Conservation (phyloP, 2,797 vertebrate species). For the Apogon talboti region DNA sequence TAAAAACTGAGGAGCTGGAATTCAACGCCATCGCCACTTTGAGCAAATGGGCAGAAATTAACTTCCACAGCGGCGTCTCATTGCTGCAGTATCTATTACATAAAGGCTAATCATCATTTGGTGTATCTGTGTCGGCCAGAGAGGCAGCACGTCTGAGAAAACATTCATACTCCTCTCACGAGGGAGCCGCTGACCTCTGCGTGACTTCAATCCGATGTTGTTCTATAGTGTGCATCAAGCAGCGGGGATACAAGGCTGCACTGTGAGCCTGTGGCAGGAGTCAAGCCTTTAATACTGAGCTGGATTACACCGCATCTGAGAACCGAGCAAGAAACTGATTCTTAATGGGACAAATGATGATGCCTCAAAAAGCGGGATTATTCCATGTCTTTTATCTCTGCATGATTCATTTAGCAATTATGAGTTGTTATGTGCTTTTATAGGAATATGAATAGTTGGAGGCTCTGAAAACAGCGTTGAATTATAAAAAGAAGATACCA, state of each 20-base stretch:
- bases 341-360: constrained; percentile 46
- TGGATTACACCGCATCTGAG: constrained; percentile 52
- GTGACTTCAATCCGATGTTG: constrained; percentile 68
- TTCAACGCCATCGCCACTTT: neutral
- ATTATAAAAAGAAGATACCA: neutral
- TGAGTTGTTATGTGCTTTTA: constrained; percentile 38
- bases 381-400: constrained; percentile 43
- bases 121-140: constrained; percentile 19
- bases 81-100: constrained; percentile 4
- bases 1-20: neutral
- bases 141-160: constrained; percentile 27
- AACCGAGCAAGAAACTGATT: constrained; percentile 47
- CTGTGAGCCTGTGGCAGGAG: constrained; percentile 48
- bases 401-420: constrained; percentile 52
- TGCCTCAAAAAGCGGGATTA: constrained; percentile 52
- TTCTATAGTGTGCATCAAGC: constrained; percentile 52
- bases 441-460: constrained; percentile 17
- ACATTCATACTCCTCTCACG: constrained; percentile 53
- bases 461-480: constrained; percentile 25
- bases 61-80: neutral
- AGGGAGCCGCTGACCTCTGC: constrained; percentile 62
- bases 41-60: neutral
- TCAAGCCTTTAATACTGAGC: constrained; percentile 58
- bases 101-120: constrained; percentile 15
- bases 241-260: constrained; percentile 39